phyloP scores from a whole-genome alignment of 2,113 vertebrate species.

The Girardinichthys multiradiatus region DNA sequence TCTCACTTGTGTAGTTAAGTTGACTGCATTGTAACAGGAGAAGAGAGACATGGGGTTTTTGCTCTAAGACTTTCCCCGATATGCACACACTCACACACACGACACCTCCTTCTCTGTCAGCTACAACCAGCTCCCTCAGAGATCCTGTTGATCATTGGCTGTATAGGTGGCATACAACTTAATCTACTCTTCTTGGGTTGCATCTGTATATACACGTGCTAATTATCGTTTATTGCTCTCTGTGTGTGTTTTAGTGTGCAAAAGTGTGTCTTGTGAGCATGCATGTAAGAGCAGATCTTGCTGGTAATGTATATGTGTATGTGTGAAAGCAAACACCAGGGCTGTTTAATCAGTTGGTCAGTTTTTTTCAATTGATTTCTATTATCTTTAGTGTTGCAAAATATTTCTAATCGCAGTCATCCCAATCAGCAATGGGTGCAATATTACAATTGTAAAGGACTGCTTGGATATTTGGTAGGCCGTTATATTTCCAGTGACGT shows the following conservation, averaged over 20 bases:
- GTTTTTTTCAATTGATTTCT: constrained; percentile 43
- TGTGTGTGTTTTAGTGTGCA: neutral
- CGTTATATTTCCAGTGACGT: neutral
- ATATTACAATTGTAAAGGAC: neutral
- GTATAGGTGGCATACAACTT: constrained; percentile 56
- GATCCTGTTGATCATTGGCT: constrained; percentile 60
- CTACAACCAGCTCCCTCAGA: constrained; percentile 69
- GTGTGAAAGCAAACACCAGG: constrained; percentile 13
- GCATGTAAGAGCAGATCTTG: neutral
- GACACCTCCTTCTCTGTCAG: constrained; percentile 37
- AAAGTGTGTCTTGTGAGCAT: neutral
- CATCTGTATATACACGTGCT: neutral
- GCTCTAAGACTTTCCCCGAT: constrained; percentile 51
- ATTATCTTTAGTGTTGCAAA: neutral
- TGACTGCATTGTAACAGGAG: constrained; percentile 57
- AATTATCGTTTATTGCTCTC: neutral
- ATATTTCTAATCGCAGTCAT: neutral
- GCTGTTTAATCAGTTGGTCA: constrained; percentile 34
- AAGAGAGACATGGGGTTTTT: constrained; percentile 39
- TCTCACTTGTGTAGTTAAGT: constrained; percentile 40
- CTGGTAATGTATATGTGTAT: neutral
- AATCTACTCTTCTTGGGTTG: constrained; percentile 25
- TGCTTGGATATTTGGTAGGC: neutral
- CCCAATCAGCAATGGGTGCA: neutral
- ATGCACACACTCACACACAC: constrained; percentile 36